Base-by-base conservation (phyloP, 2,888 invertebrate species). In the Zygothrica quintamaculata region DNA sequence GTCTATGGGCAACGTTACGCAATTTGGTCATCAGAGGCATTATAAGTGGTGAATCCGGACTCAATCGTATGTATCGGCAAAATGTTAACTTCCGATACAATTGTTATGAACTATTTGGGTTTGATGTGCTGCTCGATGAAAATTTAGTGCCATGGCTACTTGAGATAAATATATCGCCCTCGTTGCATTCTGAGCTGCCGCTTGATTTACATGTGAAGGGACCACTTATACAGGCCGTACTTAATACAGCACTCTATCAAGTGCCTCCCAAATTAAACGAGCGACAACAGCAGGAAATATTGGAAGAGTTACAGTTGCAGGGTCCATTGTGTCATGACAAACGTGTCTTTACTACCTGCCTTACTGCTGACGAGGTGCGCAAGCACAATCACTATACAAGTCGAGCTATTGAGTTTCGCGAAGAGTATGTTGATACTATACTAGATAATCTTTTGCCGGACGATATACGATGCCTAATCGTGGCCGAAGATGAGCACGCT, bases 91-190 rank as follows among this genome's bases (percentile, higher is more conserved):
- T 94, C 47, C 92, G 95, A 40, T 98, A 98, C 90, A 96, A 95
- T 89, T 97, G 97, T 84, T 98, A 97, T 88, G 99, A 99, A 90
- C 92, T 99, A 46, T 99, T 99, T 89, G 99, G 98, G 0, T 95
- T 98, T 64, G 99, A 99, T 91, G 96, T 99, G 7, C 92, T 99
- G 47, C 92, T 99, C 56, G 99, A 99, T 90, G 96, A 97, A 85
- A 94, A 95, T 76, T 92, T 98, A 46, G 96, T 97, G 87, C 98
- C 99, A 0, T 99, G 99, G 99, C 92, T 99, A 26, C 92, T 99
- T 66, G 99, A 99, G 93, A 97, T 96, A 36, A 97, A 97, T 90
- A 97, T 97, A 82, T 97, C 97, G 0, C 97, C 97, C 1, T 96
- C 96, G n/a, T 90, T 97, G 50, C 97, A 97, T 92, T 96, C 96